Base-by-base conservation (phyloP, 2,797 vertebrate genomes). In the Tympanoctomys barrerae region DNA sequence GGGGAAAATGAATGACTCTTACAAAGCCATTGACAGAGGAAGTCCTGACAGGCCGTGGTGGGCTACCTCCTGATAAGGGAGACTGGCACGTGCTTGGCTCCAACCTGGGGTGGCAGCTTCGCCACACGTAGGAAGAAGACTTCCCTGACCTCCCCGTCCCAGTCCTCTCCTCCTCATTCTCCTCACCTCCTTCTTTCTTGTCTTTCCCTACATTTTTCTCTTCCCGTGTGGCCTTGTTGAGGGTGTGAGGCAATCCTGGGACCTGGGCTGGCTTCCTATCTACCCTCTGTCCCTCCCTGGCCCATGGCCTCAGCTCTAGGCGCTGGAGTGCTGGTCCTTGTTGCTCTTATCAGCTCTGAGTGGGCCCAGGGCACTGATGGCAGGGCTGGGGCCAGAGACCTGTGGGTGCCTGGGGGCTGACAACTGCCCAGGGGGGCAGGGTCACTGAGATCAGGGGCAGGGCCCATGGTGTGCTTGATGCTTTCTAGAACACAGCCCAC, bases 401-500 rank as follows among this genome's bases (percentile, higher is more conserved):
- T 4, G 5, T 6, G 18, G 33, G 49, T 31, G 36, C 59, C 4
- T 5, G 21, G 24, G 36, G 36, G 90, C 39, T 0, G 66, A 82
- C 26, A 31, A 36, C 33, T 46, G 83, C 62, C 36, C 3, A 1
- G 3, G 70, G 33, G 57, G 57, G 52, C 52, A 2, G 52, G 0
- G 61, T 18, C 82, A 12, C 93, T 31, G 28, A 33, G 94, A 91
- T 77, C 2, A 39, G 0, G 0, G 39, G 14, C 31, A 91, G 28
- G 42, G 77, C 6, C 78, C 95, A 49, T 31, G 11, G 91, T 95
- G 36, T 96, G 14, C 95, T 79, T 73, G 77, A 11, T 6, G 9
- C 77, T 3, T 84, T 84, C 18, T 7, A 42, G 49, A 61, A 89
- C 83, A 75, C 68, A 80, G 94, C 96, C 90, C 85, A 95, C 81